Evolutionary conservation across 1,140 invertebrate genomes (phyloP), one percentile per base, ranked within the genome.

Genomic region (Armadillidium nasatum): DNA sequence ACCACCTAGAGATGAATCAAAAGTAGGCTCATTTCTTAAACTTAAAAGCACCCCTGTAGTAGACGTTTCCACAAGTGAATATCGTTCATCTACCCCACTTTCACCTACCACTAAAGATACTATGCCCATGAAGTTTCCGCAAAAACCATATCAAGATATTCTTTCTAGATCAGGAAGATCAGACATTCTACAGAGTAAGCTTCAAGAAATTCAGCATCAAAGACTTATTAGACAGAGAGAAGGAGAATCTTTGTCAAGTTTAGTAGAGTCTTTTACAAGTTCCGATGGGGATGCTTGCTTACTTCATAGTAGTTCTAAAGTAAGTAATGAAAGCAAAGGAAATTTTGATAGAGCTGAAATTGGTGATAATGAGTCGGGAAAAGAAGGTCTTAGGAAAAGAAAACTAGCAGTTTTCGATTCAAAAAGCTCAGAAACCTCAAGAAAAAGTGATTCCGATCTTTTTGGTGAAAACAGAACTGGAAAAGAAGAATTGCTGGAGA

Each of bases 391-490:
- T 45, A 76, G 75, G 46, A 79, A 54, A 72, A 60, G 78, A 9
- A 79, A 79, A 67, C 10, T 74, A 10, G 76, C 75, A 19, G 72
- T 79, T 66, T 79, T 76, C 76, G 78, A 76, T 79, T 44, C 60
- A 15, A 73, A 21, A 68, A 44, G 50, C 43, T 68, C 71, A 71
- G 60, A 76, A 54, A 72, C 74, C 15, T 46, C 71, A 6, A 72
- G 72, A 45, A 71, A 76, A 33, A 72, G 44, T 60, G 78, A 79
- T 7, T 67, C 73, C 9, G 72, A 79, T 10, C 73, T 76, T 54
- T 66, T 54, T 71, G 54, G 54, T 73, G 74, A 50, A 50, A 46
- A 60, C 13, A 71, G 44, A 23, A 44, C 6, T 73, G 78, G 76
- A 76, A 71, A 13, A n/a, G 75, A 79, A 60, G 70, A 54, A 66